Evolutionary conservation across 2,888 invertebrate genomes (phyloP), one percentile per base, ranked within the genome.

Genomic region (Shargacucullia verbasci): DNA sequence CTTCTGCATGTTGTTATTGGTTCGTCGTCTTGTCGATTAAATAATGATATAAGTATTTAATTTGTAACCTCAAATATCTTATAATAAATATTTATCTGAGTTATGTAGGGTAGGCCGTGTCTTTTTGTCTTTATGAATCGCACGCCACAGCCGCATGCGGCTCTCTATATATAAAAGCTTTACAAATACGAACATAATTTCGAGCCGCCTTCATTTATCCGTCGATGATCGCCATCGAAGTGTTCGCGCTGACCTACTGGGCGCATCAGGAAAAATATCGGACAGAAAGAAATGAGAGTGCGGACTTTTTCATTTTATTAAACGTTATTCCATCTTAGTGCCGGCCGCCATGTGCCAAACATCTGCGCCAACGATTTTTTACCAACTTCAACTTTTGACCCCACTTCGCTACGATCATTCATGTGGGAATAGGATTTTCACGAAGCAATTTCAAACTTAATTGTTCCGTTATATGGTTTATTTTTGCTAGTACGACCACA

Each of bases 311-410:
- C 67, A 49, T 79, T 79, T 80, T 82, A 82, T 76, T 80, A 78
- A 82, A 82, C 75, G 76, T 45, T 78, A 75, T 79, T 73, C 73
- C 70, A 73, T 69, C 52, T 68, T 54, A 57, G 66, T 58, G 70
- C 70, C 70, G 71, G 71, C 53, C 82, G 82, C 85, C 90, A 90
- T 89, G 88, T 93, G 92, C 88, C 88, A 82, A 83, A 87, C 93
- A 94, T 88, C 92, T 93, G 93, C 85, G 86, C 82, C 80, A 63
- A 79, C 84, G 80, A 84, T 91, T 92, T 93, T 92, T 91, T 90
- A 91, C 88, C 85, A 85, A 85, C 86, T 83, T 78, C 83, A 87
- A 92, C 90, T 90, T 92, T 87, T 92, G 92, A 92, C 92, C 92
- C 92, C 92, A 87, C 91, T 89, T 87, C 85, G 84, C 83, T 81